phyloP scores from a whole-genome alignment of 2,888 invertebrate genomes.

The Eristalis tenax region DNA sequence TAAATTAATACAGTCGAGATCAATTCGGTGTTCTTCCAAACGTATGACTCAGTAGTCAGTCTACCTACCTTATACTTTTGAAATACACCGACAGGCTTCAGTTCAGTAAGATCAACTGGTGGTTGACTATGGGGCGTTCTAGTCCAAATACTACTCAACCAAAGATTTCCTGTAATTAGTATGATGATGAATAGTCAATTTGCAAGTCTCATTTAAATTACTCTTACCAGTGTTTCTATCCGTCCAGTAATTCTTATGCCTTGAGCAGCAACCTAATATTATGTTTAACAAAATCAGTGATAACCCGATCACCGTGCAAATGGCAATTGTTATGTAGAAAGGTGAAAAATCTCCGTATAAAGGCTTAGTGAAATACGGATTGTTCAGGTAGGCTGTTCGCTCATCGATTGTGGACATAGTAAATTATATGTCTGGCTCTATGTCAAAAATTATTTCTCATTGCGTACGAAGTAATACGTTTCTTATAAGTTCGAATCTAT shows the following conservation, averaged over 20 bases:
- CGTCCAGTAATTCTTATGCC: conserved; percentile 90
- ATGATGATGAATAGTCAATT: conserved; percentile 12
- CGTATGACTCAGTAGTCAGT: background rate
- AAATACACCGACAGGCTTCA: conserved; percentile 83
- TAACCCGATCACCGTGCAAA: conserved; percentile 88
- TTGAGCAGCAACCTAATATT: conserved; percentile 90
- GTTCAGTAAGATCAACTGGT: conserved; percentile 89
- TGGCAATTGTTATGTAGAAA: conserved; percentile 91
- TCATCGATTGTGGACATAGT: conserved; percentile 86
- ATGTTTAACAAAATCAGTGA: conserved; percentile 89
- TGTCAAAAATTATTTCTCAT: conserved; percentile 44
- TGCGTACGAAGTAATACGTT: conserved; percentile 6
- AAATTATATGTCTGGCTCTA: background rate
- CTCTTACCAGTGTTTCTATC: conserved; percentile 86
- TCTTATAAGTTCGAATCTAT: conserved; percentile 13
- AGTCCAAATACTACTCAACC: conserved; percentile 92
- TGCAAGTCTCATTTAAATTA: background rate
- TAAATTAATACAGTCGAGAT: too few species aligned
- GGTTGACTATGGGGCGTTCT: conserved; percentile 91
- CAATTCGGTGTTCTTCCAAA: too few species aligned
- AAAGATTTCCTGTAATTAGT: conserved; percentile 87
- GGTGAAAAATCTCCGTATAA: conserved; percentile 89
- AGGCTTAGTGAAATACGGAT: conserved; percentile 84
- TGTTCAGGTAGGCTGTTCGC: conserved; percentile 84
- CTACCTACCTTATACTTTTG: conserved; percentile 77